Evolutionary conservation across 2,888 invertebrate species (phyloP), one percentile per base, ranked within the genome.

Genomic region (Leptogaster cylindrica): DNA sequence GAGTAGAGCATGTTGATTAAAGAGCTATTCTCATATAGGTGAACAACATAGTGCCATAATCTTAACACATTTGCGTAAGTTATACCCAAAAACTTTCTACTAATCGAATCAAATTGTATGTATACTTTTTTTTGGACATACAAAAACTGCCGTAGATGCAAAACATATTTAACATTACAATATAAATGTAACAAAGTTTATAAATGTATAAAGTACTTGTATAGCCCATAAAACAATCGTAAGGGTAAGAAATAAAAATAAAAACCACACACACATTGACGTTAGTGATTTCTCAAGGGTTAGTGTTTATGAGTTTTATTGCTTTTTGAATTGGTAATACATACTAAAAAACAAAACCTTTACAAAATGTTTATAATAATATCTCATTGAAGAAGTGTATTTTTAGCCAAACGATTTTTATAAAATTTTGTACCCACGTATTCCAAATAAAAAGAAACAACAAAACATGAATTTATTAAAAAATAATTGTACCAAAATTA

Each of bases 281-380:
- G 8, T 65, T 39, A 68, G 66, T 61, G 68, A 68, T 68, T 63
- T 68, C 68, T 36, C 65, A 66, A 66, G 41, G 66, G 68, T 68
- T 68, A 68, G 68, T 68, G 68, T 65, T 68, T 20, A 39, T 68
- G 20, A 58, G 18, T 65, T 27, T 50, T 10, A 14, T 20, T 33
- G 16, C 39, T 65, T 50, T 20, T 55, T n/a, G n/a, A n/a, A n/a
- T n/a, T n/a, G n/a, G n/a, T n/a, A n/a, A n/a, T n/a, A n/a, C n/a
- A n/a, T n/a, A 20, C 23, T 44, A 16, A 16, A 18, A 41, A 41
- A 12, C 6, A 44, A 44, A 16, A 12, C 10, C 5, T 1, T 31
- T 2, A 20, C 5, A 4, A 51, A n/a, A 28, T 14, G 31, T 2
- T 28, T 31, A 51, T 28, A 23, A 23, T 51, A 14, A 16, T 27